Conservation (phyloP, 2,888 invertebrate species). For the Synanthedon andrenaeformis region DNA sequence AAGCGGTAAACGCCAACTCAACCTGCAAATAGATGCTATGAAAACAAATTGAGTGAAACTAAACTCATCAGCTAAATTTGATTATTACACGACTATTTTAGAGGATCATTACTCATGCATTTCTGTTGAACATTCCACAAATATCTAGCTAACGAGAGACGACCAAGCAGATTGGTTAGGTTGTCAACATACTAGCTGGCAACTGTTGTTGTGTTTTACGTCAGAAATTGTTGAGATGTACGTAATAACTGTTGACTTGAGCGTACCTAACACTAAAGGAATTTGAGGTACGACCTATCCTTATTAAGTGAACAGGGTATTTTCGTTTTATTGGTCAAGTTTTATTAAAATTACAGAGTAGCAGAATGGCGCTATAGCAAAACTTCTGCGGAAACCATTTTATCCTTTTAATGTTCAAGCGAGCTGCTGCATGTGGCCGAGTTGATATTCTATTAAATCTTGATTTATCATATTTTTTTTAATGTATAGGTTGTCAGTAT, state of each 20-base stretch:
- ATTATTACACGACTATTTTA: neutral
- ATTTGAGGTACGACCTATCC: neutral
- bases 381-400: too few species aligned
- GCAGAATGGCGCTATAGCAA: too few species aligned
- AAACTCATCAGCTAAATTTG: neutral
- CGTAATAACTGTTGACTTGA: neutral
- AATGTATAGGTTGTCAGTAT: too few species aligned
- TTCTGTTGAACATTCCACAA: slow-evolving; percentile 3
- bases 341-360: too few species aligned
- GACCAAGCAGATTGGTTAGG: slow-evolving; percentile 13
- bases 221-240: slow-evolving; percentile 17
- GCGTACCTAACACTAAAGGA: neutral
- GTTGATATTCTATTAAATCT: too few species aligned
- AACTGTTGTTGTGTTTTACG: slow-evolving; percentile 17
- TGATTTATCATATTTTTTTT: too few species aligned
- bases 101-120: neutral
- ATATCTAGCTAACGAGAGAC: slow-evolving; percentile 12
- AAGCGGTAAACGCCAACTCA: too few species aligned
- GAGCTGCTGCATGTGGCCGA: too few species aligned
- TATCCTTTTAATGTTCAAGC: too few species aligned
- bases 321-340: too few species aligned
- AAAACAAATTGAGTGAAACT: too few species aligned
- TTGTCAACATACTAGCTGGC: slow-evolving; percentile 28
- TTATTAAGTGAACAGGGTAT: neutral
- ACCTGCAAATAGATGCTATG: too few species aligned